Conservation (phyloP, 2,888 invertebrate genomes). For the Syrista parreyssii region DNA sequence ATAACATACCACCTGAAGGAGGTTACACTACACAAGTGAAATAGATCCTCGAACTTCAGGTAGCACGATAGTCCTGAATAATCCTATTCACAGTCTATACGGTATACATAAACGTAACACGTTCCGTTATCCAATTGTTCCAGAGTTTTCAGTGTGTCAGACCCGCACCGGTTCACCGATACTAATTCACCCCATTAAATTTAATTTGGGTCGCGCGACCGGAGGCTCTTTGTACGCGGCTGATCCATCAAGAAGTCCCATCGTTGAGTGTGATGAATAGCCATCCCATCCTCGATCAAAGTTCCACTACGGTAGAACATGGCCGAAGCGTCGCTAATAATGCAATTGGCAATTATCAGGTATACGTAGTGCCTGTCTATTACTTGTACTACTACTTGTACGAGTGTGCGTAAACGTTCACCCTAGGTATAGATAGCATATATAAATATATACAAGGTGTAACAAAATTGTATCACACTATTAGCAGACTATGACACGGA, state of each 20-base stretch:
- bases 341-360: background rate
- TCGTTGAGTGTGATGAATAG: background rate
- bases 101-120: background rate
- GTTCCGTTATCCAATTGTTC: constrained; percentile 1
- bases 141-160: constrained; percentile 22
- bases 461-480: too few relatives aligned
- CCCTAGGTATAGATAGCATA: background rate
- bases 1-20: background rate
- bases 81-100: background rate
- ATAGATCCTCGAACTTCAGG: background rate
- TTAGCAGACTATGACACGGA: too few relatives aligned
- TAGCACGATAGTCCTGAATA: background rate
- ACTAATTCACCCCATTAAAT: constrained; percentile 62
- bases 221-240: constrained; percentile 1
- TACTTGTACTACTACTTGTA: background rate
- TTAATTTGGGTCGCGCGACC: constrained; percentile 50
- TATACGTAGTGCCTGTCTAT: background rate
- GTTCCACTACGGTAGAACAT: background rate
- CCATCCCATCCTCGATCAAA: background rate
- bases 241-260: background rate
- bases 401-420: background rate
- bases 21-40: background rate
- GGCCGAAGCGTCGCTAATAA: background rate
- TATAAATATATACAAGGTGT: background rate
- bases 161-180: constrained; percentile 34